Evolutionary conservation across 1,140 invertebrate genomes (phyloP), one percentile per base, ranked within the genome.

Genomic region (Papilio polyxenes): DNA sequence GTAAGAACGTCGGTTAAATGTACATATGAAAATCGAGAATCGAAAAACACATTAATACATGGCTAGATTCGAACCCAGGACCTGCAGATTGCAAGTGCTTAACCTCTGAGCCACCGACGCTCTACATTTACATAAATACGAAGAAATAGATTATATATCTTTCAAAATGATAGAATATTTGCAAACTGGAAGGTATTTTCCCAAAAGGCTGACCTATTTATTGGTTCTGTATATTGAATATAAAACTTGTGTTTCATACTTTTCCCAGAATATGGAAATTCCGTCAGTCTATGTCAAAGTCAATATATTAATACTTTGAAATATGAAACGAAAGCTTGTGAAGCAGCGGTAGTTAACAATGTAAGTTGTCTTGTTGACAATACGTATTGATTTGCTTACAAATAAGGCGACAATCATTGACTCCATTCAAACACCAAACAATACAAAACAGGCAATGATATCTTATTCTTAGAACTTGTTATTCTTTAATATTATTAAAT

Each of bases 151-250:
- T 75, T 49, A 49, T 40, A 44, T 44, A 40, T 48, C 15, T 75
- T 48, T 75, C 6, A 40, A 74, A 48, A 48, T 48, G 44, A 75
- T 44, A n/a, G 15, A n/a, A 59, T 9, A 59, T 59, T 59, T 59
- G 56, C 17, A 59, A 59, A 94, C 13, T 17, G 5, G 87, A 69
- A 81, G 44, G 59, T 77, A 65, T 82, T 77, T 69, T 51, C 48
- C 75, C 44, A 44, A 51, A 40, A n/a, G 44, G 23, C 74, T 17
- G 40, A 31, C 10, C 44, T 76, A 17, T 76, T 76, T 76, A 76
- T 76, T 49, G 75, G 15, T 76, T 76, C 44, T n/a, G 75, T 51
- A 76, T 23, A 76, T 76, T 76, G 75, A 75, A 75, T 72, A 72
- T 72, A 31, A 75, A 75, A 48, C 44, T 75, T 75, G 8, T 59